phyloP scores from a whole-genome alignment of 2,888 invertebrate genomes.

The Drosophila helvetica region DNA sequence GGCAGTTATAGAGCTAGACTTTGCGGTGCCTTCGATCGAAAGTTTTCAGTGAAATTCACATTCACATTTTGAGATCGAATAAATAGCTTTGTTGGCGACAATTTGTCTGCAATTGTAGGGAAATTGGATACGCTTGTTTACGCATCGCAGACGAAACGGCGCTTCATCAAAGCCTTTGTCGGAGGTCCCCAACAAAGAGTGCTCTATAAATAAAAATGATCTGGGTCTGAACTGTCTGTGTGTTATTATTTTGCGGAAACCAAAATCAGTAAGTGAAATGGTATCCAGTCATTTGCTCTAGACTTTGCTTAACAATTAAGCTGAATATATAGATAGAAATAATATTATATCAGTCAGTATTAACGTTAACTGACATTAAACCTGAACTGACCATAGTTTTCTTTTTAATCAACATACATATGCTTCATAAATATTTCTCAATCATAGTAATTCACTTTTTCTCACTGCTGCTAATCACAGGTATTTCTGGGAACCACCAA shows the following conservation, averaged over 20 bases:
- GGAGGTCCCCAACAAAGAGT: not conserved
- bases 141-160: slow-evolving; percentile 5
- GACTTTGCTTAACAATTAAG: too few relatives aligned
- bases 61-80: slow-evolving; percentile 1
- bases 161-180: slow-evolving; percentile 34
- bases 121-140: slow-evolving; percentile 29
- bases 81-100: slow-evolving; percentile 53
- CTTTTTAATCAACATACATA: too few relatives aligned
- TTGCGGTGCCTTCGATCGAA: slow-evolving; percentile 47
- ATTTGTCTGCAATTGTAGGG: slow-evolving; percentile 65
- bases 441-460: not conserved
- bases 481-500: slow-evolving; percentile 9
- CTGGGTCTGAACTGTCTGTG: not conserved
- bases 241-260: not conserved
- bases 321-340: too few relatives aligned
- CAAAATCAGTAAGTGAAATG: too few relatives aligned
- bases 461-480: slow-evolving; percentile 8
- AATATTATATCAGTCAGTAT: too few relatives aligned
- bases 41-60: slow-evolving; percentile 45
- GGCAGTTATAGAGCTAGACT: slow-evolving; percentile 63
- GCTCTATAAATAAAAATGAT: too few relatives aligned
- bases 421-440: too few relatives aligned
- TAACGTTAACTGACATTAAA: too few relatives aligned
- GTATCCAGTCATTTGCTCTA: too few relatives aligned
- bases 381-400: too few relatives aligned